Evolutionary conservation across 1,140 invertebrate genomes (phyloP).

Genomic region (Hestina assimilis): DNA sequence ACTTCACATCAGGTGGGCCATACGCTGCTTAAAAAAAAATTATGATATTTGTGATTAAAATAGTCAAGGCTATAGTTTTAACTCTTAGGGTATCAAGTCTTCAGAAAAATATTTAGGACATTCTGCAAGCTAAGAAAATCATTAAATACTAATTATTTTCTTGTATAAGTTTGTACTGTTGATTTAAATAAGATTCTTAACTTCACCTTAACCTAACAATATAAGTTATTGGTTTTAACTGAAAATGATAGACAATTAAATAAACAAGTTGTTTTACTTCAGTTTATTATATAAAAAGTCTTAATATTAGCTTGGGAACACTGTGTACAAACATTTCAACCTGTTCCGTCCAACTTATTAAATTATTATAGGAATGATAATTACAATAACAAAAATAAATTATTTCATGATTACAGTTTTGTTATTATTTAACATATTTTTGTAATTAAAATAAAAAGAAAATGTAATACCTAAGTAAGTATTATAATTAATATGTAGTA

Average conservation of each 20-base stretch:
- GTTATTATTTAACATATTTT: neutral
- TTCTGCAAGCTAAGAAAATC: too few relatives aligned
- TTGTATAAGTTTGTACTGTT: too few relatives aligned
- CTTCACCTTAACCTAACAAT: too few relatives aligned
- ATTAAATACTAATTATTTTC: too few relatives aligned
- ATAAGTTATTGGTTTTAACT: too few relatives aligned
- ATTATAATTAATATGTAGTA: neutral
- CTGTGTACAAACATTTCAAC: neutral
- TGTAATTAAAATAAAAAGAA: neutral
- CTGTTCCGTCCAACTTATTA: slow-evolving; percentile 1
- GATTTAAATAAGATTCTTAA: too few relatives aligned
- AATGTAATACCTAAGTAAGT: neutral
- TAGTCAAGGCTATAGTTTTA: too few relatives aligned
- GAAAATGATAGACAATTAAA: neutral
- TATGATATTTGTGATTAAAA: too few relatives aligned
- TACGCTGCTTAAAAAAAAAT: too few relatives aligned
- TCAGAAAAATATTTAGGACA: too few relatives aligned
- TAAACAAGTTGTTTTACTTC: neutral
- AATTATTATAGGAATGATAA: slow-evolving; percentile 3
- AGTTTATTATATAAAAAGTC: slow-evolving; percentile 1
- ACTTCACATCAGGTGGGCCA: too few relatives aligned
- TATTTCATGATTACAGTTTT: slow-evolving; percentile 1
- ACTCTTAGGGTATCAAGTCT: too few relatives aligned
- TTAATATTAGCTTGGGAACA: neutral
- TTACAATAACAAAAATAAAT: slow-evolving; percentile 2